Conservation (phyloP, 2,113 vertebrate genomes). For the Cygnus atratus region DNA sequence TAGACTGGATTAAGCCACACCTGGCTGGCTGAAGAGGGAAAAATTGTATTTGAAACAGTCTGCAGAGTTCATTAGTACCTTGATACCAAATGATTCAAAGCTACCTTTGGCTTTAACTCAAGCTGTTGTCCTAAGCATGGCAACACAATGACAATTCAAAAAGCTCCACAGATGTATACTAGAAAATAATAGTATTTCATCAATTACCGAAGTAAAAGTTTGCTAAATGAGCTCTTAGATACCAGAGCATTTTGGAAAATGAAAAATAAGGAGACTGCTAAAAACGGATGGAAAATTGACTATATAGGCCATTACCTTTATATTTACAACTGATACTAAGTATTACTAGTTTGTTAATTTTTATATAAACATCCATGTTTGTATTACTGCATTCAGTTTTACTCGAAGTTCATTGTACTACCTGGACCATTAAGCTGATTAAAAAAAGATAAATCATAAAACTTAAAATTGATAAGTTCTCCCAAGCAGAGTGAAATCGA, state of each 20-base stretch:
- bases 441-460: background rate
- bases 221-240: constrained; percentile 6
- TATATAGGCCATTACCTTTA: background rate
- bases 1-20: constrained; percentile 75
- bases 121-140: constrained; percentile 64
- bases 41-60: constrained; percentile 70
- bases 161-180: constrained; percentile 46
- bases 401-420: background rate
- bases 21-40: constrained; percentile 66
- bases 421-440: background rate
- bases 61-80: constrained; percentile 78
- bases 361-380: background rate
- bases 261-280: constrained; percentile 27
- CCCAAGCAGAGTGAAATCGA: background rate
- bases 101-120: constrained; percentile 73
- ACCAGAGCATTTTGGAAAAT: constrained; percentile 18
- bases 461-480: background rate
- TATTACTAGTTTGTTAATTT: background rate
- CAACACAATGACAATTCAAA: constrained; percentile 44
- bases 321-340: background rate
- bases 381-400: background rate
- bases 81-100: constrained; percentile 74
- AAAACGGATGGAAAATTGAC: constrained; percentile 27
- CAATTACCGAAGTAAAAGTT: constrained; percentile 64
- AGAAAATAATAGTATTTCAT: constrained; percentile 45